These are phyloP conservation scores for Pomatostomus ruficeps DNA, from an alignment of 2,113 vertebrate genomes.

Conservation along the genomic window DNA sequence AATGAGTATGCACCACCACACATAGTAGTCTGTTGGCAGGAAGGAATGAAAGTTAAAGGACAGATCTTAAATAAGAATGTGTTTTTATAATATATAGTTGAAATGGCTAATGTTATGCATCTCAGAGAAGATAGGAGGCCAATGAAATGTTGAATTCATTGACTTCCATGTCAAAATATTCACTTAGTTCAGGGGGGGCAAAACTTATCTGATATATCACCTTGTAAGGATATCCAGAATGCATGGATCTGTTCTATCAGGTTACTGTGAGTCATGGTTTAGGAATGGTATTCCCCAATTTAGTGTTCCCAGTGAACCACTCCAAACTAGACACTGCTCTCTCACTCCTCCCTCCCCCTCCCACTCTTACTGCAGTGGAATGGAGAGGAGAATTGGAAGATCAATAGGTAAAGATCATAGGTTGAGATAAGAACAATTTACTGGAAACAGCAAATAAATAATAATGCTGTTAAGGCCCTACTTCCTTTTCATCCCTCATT, in stretches of 20 bases:
- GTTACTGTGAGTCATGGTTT: background rate
- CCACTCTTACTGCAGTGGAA: background rate
- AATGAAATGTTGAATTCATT: background rate
- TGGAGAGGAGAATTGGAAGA: background rate
- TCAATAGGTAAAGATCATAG: background rate
- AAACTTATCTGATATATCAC: background rate
- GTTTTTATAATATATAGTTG: background rate
- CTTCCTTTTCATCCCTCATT: background rate
- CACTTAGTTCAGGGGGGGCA: background rate
- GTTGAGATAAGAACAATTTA: background rate
- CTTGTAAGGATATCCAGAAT: background rate
- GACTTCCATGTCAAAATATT: background rate
- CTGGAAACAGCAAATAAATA: background rate
- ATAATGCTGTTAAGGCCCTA: background rate
- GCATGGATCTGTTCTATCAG: background rate
- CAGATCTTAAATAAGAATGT: background rate
- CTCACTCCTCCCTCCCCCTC: background rate
- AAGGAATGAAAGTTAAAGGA: background rate
- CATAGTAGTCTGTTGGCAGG: background rate
- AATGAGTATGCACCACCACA: background rate
- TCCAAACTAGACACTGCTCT: background rate
- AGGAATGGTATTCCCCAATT: background rate
- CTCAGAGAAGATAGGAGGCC: background rate
- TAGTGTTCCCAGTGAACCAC: background rate
- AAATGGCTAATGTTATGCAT: background rate